A percentile compares a stretch with the other conserved stretches of the same genome.
phyloP scores from a whole-genome alignment of 1,140 invertebrate genomes.

The Musca vetustissima region DNA sequence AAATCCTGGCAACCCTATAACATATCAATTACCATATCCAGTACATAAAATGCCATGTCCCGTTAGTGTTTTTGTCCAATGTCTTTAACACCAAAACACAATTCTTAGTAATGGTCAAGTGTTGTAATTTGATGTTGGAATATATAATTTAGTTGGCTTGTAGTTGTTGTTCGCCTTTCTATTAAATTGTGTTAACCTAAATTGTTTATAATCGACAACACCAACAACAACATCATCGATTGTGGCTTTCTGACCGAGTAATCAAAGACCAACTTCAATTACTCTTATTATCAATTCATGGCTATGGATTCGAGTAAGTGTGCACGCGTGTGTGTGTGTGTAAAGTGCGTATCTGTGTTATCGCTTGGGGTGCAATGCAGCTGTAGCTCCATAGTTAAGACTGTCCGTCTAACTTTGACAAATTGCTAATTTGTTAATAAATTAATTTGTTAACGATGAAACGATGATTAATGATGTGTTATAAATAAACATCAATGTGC shows the following conservation, averaged over 20 bases:
- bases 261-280: neutral
- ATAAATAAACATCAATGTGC: neutral
- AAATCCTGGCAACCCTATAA: no score
- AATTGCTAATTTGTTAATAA: slow-evolving; percentile 22
- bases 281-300: neutral
- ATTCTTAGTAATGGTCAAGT: no score
- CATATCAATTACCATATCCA: no score
- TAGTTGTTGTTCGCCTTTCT: slow-evolving; percentile 2
- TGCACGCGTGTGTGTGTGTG: neutral
- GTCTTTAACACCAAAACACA: neutral
- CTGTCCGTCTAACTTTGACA: slow-evolving; percentile 2
- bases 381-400: no score
- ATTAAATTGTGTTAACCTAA: neutral
- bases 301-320: neutral
- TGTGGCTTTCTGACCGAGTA: neutral
- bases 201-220: neutral
- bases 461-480: slow-evolving; percentile 16
- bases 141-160: neutral
- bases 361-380: neutral
- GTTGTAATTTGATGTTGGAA: neutral
- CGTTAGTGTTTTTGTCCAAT: neutral
- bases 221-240: neutral
- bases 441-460: slow-evolving; percentile 19
- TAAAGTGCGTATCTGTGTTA: neutral
- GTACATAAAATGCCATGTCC: no score